These are phyloP conservation scores for Agapornis canus DNA, from an alignment of 2,797 vertebrate species.

Conservation along the genomic window DNA sequence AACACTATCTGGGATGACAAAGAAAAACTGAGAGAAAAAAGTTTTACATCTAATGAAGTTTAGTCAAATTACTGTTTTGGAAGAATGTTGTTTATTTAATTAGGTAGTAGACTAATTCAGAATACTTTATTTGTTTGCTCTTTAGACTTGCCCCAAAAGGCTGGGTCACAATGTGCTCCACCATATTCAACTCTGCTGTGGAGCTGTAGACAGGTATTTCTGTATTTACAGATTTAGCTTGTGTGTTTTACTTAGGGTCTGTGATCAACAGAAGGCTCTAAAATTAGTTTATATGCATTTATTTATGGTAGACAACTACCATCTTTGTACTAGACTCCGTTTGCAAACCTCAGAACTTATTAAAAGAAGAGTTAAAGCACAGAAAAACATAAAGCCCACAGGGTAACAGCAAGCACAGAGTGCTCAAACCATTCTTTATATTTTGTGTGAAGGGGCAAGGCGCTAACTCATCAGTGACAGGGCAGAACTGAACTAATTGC, in stretches of 20 bases:
- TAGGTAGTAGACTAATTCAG: not conserved
- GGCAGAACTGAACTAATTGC: not conserved
- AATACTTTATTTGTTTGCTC: not conserved
- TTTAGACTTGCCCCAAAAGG: not conserved
- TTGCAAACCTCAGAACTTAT: conserved; percentile 5
- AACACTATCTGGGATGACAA: not conserved
- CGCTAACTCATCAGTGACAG: not conserved
- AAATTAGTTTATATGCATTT: not conserved
- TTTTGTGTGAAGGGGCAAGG: not conserved
- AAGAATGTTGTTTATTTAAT: not conserved
- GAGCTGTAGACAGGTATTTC: not conserved
- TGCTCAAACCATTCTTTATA: not conserved
- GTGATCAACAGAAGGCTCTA: not conserved
- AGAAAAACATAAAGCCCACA: not conserved
- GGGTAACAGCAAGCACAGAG: not conserved
- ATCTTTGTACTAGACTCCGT: not conserved
- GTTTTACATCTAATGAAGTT: not conserved
- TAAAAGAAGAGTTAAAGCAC: conserved; percentile 26
- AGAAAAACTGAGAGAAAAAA: not conserved
- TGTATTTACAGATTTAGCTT: not conserved
- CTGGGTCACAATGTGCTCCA: not conserved
- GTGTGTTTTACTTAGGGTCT: not conserved
- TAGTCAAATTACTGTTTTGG: not conserved
- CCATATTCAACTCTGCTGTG: not conserved
- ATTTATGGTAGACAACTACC: not conserved